These are phyloP conservation scores for Hyperopisus bebe DNA, from an alignment of 2,113 vertebrate species.

Conservation along the genomic window DNA sequence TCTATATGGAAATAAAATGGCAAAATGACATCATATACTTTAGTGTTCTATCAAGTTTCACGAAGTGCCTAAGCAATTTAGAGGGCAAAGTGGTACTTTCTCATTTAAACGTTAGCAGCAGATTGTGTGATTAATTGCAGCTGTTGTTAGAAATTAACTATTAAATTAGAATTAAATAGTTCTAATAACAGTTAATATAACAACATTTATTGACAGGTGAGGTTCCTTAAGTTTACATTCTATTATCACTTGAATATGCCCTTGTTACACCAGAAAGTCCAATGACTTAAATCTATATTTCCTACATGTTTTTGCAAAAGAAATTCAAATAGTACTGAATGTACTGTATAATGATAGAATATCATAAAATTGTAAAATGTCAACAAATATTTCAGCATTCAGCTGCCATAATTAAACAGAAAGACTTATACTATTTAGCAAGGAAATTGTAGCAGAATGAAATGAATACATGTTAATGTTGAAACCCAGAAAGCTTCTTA, in stretches of 20 bases:
- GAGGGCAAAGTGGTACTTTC: not conserved
- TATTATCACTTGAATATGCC: not conserved
- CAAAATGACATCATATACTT: not conserved
- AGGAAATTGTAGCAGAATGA: not conserved
- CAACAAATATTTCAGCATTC: not conserved
- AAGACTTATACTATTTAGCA: not conserved
- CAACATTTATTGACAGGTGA: not conserved
- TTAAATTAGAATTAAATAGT: not conserved
- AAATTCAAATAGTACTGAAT: not conserved
- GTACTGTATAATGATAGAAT: not conserved
- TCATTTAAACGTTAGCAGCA: not conserved
- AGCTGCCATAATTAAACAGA: not conserved
- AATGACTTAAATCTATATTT: not conserved
- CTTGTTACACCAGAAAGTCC: not conserved
- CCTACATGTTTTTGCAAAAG: not conserved
- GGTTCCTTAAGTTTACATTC: not conserved
- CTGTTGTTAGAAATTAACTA: not conserved
- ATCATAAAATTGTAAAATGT: not conserved
- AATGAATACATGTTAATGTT: not conserved
- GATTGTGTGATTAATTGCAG: not conserved
- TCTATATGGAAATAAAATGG: not conserved
- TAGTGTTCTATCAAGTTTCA: not conserved
- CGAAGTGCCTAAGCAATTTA: not conserved
- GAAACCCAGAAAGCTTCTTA: not conserved
- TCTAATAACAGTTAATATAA: not conserved